Evolutionary conservation across 2,797 vertebrate genomes (phyloP).

Genomic region (Heliangelus exortis): DNA sequence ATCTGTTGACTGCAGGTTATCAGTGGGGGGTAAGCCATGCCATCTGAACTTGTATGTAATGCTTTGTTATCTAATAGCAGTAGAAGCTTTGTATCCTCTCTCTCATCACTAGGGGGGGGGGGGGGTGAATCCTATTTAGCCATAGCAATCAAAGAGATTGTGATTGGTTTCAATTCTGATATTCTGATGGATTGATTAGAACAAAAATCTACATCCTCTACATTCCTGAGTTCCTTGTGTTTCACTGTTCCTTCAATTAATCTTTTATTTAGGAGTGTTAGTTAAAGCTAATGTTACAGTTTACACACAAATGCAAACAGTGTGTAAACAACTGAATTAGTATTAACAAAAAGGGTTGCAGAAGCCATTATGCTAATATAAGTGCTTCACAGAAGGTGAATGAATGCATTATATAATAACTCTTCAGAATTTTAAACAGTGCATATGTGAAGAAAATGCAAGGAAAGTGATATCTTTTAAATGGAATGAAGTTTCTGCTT

Average conservation of each 20-base stretch:
- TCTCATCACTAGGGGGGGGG: background rate
- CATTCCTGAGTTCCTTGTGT: background rate
- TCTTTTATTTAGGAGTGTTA: background rate
- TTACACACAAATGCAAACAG: background rate
- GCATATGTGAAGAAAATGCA: conserved; percentile 34
- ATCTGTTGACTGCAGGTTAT: background rate
- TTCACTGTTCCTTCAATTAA: background rate
- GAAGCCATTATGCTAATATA: background rate
- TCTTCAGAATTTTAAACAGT: conserved; percentile 36
- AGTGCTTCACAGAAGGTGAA: conserved; percentile 22
- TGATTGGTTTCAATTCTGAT: background rate
- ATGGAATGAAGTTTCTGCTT: conserved; percentile 68
- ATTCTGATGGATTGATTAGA: background rate
- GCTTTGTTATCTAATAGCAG: background rate
- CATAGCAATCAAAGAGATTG: background rate
- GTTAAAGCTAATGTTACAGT: background rate
- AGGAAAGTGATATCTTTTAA: conserved; percentile 54
- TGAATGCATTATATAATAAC: background rate
- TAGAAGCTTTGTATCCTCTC: background rate
- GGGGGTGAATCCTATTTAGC: conserved; percentile 14
- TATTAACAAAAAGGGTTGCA: conserved; percentile 28
- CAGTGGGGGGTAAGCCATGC: background rate
- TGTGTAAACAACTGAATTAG: conserved; percentile 1
- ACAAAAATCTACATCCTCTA: background rate
- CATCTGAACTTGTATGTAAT: background rate